A percentile compares a stretch with the other conserved stretches of the same genome.
phyloP scores from a whole-genome alignment of 2,797 vertebrate genomes.

The Pagetopsis macropterus region DNA sequence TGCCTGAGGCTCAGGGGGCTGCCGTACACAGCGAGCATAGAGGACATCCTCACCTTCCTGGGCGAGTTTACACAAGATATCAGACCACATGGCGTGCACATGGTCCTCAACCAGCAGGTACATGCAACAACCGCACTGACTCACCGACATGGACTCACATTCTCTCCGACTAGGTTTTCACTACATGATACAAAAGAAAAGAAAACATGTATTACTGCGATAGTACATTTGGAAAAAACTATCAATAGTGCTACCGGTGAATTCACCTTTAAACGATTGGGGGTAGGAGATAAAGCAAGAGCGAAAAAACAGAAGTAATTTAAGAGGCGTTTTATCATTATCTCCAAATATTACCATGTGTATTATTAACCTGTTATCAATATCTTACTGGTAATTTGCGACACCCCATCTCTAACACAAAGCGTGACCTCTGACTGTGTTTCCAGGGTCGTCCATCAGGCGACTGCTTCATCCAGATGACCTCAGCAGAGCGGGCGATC shows the following conservation, averaged over 20 bases:
- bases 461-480: slow-evolving; percentile 98
- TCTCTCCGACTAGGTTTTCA: neutral
- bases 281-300: too few species aligned
- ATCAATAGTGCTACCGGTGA: too few species aligned
- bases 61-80: slow-evolving; percentile 94
- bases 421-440: slow-evolving; percentile 6
- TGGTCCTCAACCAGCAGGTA: slow-evolving; percentile 99
- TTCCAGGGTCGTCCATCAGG: slow-evolving; percentile 93
- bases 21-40: slow-evolving; percentile 94
- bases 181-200: too few species aligned
- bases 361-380: too few species aligned
- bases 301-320: too few species aligned
- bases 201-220: too few species aligned
- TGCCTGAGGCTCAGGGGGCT: slow-evolving; percentile 92
- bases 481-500: slow-evolving; percentile 90
- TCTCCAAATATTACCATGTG: too few species aligned
- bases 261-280: too few species aligned
- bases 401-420: slow-evolving; percentile 3
- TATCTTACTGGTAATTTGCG: too few species aligned
- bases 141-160: slow-evolving; percentile 33
- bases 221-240: too few species aligned
- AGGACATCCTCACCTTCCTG: slow-evolving; percentile 95
- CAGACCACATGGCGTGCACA: slow-evolving; percentile 94
- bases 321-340: too few species aligned
- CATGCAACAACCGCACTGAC: slow-evolving; percentile 33